Percentiles rank a stretch among this genome's conserved stretches.
Evolutionary conservation across 2,888 invertebrate genomes (phyloP).

Genomic region (Digitonthophagus gazella): DNA sequence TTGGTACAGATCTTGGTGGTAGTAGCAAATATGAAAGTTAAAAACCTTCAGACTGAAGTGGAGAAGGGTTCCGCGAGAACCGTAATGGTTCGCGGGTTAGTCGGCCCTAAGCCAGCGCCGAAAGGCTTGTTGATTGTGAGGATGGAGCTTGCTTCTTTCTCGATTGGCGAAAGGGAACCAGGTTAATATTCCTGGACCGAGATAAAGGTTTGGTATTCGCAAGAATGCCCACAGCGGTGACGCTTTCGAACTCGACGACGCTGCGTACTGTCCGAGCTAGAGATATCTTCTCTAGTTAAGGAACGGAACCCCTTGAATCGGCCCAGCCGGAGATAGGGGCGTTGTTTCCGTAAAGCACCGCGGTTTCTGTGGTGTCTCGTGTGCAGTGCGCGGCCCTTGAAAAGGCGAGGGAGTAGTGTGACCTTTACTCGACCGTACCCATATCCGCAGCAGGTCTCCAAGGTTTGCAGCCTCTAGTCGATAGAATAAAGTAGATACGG

Average conservation of each 20-base stretch:
- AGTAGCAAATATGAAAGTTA: conserved; percentile 69
- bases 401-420: conserved; percentile 30
- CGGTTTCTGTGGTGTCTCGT: conserved; percentile 34
- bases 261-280: conserved; percentile 14
- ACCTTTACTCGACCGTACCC: conserved; percentile 55
- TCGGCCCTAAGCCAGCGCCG: conserved; percentile 59
- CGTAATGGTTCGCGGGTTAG: conserved; percentile 60
- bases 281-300: conserved; percentile 16
- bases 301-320: conserved; percentile 17
- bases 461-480: conserved; percentile 67
- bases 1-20: conserved; percentile 63
- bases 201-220: conserved; percentile 48
- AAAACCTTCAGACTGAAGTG: conserved; percentile 61
- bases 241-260: conserved; percentile 14
- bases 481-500: conserved; percentile 56
- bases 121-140: conserved; percentile 43
- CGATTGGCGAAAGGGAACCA: conserved; percentile 58
- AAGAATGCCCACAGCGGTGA: conserved; percentile 16
- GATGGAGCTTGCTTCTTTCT: conserved; percentile 44
- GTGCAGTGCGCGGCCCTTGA: conserved; percentile 59
- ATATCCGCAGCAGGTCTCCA: conserved; percentile 76
- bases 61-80: conserved; percentile 64
- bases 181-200: conserved; percentile 61
- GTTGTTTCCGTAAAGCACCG: conserved; percentile 30
- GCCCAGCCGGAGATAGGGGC: conserved; percentile 19